phyloP scores from a whole-genome alignment of 2,888 invertebrate genomes.

The Conistra vaccinii region DNA sequence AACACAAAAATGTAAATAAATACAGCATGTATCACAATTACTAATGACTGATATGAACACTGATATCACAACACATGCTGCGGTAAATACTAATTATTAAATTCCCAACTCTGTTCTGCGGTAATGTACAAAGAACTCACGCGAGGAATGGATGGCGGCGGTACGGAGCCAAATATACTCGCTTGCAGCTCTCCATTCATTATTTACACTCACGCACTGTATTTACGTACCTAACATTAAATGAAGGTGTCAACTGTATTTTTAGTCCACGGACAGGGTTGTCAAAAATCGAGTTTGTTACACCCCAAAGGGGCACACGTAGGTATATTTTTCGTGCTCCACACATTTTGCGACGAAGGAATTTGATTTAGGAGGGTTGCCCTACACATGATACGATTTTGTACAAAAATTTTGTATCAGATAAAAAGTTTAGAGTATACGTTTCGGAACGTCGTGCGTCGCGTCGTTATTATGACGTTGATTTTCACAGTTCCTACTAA shows the following conservation, averaged over 20 bases:
- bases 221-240: conserved; percentile 32
- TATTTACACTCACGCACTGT: conserved; percentile 16
- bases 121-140: conserved; percentile 18
- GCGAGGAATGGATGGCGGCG: conserved; percentile 3
- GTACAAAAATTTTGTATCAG: background rate
- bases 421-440: background rate
- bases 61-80: conserved; percentile 2
- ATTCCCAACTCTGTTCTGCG: conserved; percentile 34
- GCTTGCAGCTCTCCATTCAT: conserved; percentile 28
- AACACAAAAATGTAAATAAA: background rate
- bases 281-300: conserved; percentile 21
- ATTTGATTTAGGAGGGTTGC: conserved; percentile 24
- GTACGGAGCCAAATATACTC: conserved; percentile 11
- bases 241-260: conserved; percentile 18
- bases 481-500: background rate
- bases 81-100: conserved; percentile 48
- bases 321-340: conserved; percentile 1
- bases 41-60: conserved; percentile 3
- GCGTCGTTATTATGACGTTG: background rate
- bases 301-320: background rate
- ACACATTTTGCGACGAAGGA: conserved; percentile 15
- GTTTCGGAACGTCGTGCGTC: background rate
- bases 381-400: background rate
- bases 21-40: background rate
- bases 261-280: conserved; percentile 11